phyloP scores from a whole-genome alignment of 2,797 vertebrate genomes.

The Anas bahamensis region DNA sequence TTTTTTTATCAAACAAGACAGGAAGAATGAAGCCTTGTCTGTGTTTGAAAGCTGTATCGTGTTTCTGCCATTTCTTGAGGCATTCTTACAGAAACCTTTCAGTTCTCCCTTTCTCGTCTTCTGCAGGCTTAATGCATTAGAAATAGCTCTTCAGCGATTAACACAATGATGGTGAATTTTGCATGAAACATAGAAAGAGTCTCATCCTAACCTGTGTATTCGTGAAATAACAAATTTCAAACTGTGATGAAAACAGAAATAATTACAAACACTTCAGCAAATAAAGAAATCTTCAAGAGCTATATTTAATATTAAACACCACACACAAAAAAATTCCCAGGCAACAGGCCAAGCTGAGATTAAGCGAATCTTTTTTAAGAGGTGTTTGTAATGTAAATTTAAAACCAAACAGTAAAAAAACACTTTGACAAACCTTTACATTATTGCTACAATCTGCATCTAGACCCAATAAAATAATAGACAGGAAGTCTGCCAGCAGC shows the following conservation, averaged over 20 bases:
- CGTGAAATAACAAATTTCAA: constrained; percentile 11
- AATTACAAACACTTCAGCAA: constrained; percentile 40
- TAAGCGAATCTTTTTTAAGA: constrained; percentile 41
- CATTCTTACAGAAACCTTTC: constrained; percentile 39
- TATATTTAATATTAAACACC: constrained; percentile 34
- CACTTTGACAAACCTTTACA: constrained; percentile 28
- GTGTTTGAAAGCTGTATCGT: constrained; percentile 56
- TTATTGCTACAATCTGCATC: constrained; percentile 19
- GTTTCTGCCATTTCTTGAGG: constrained; percentile 58
- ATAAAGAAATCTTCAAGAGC: constrained; percentile 5
- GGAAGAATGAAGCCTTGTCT: constrained; percentile 70
- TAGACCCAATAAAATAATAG: constrained; percentile 30
- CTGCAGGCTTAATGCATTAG: constrained; percentile 31
- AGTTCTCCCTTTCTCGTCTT: background rate
- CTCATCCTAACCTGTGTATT: constrained; percentile 20
- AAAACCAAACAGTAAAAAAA: constrained; percentile 35
- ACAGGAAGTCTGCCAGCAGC: constrained; percentile 28
- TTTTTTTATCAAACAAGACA: constrained; percentile 65
- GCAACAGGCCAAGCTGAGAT: constrained; percentile 51
- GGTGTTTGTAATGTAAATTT: constrained; percentile 21
- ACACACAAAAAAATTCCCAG: constrained; percentile 20
- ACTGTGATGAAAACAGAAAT: constrained; percentile 2
- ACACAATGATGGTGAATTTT: constrained; percentile 1
- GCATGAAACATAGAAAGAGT: background rate
- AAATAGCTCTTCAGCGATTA: constrained; percentile 14